Evolutionary conservation across 2,888 invertebrate genomes (phyloP).

Genomic region (Chrysolina oricalcia): DNA sequence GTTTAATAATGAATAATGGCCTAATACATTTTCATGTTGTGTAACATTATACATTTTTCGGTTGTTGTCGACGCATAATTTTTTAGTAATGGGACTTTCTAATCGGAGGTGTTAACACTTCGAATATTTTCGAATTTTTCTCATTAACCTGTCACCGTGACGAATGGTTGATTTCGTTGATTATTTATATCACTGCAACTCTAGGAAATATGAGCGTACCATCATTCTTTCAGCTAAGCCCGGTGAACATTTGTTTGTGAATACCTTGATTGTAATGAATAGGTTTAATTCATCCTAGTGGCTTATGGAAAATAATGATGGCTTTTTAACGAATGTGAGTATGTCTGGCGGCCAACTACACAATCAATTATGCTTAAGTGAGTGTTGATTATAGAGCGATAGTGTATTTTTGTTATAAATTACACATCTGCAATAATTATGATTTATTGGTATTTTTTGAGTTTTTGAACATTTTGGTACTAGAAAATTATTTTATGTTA

Average conservation of each 20-base stretch:
- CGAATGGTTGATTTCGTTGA: conserved; percentile 37
- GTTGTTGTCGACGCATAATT: conserved; percentile 29
- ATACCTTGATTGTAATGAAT: conserved; percentile 20
- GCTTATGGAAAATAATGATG: conserved; percentile 22
- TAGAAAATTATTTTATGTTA: too few species aligned
- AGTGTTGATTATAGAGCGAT: not conserved
- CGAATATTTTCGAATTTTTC: conserved; percentile 47
- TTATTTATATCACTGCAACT: conserved; percentile 35
- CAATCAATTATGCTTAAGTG: not conserved
- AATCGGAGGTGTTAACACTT: conserved; percentile 48
- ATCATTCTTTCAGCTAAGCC: conserved; percentile 12
- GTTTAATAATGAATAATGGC: conserved; percentile 43
- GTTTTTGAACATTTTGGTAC: too few species aligned
- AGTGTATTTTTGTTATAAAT: too few species aligned
- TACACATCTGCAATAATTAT: too few species aligned
- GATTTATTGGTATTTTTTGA: too few species aligned
- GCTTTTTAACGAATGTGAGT: not conserved
- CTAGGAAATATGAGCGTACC: conserved; percentile 20
- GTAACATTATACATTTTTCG: conserved; percentile 40
- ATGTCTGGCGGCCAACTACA: conserved; percentile 1
- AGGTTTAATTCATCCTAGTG: not conserved
- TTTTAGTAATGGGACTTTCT: conserved; percentile 46
- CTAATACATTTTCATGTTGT: conserved; percentile 42
- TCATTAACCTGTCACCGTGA: conserved; percentile 46
- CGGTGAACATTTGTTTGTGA: not conserved